Conservation (phyloP, 1,140 invertebrate species). For the Stenopsyche tienmushanensis region DNA sequence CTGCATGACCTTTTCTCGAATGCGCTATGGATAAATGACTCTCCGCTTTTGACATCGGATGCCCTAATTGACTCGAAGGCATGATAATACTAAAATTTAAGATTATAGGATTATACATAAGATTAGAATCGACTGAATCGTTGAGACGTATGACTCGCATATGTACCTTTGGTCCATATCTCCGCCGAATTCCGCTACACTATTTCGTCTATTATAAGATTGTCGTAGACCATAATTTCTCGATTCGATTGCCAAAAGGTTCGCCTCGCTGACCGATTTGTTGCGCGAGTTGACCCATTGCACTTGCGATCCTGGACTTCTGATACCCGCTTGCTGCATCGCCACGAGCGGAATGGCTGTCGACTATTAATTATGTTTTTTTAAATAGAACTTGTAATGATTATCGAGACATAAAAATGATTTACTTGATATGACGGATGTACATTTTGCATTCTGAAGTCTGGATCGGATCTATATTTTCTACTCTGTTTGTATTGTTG, state of each 20-base stretch:
- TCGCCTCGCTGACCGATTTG: constrained; percentile 73
- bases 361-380: constrained; percentile 2
- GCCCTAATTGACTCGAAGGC: constrained; percentile 54
- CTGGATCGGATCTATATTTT: constrained; percentile 77
- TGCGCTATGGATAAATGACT: constrained; percentile 58
- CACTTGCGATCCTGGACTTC: constrained; percentile 49
- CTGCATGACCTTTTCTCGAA: constrained; percentile 47
- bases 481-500: constrained; percentile 63
- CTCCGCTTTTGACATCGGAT: constrained; percentile 59
- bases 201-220: constrained; percentile 59
- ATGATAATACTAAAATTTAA: constrained; percentile 48
- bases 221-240: constrained; percentile 44
- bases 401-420: not conserved
- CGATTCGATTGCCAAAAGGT: constrained; percentile 64
- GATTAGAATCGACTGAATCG: not conserved
- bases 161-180: constrained; percentile 54
- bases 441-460: constrained; percentile 68
- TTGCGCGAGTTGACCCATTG: constrained; percentile 60
- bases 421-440: constrained; percentile 58
- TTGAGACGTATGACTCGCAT: no score
- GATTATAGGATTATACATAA: not conserved
- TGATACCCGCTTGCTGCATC: constrained; percentile 60
- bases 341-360: constrained; percentile 56
- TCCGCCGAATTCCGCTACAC: constrained; percentile 65
- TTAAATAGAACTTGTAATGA: not conserved